Conservation (phyloP, 92 coral and sea anemone species). For the Zoanthus solanderi region DNA sequence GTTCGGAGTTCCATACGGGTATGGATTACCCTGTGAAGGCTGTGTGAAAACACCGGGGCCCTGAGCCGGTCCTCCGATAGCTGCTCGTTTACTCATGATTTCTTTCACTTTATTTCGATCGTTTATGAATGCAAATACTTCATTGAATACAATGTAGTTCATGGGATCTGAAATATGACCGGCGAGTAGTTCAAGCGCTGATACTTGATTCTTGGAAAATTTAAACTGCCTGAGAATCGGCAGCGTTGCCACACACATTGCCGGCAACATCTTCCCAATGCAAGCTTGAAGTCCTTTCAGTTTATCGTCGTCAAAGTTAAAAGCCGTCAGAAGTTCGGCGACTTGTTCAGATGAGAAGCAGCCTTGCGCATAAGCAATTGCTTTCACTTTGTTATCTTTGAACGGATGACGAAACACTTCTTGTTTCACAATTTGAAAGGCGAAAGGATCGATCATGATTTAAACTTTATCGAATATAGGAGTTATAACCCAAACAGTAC, state of each 20-base stretch:
- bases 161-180: constrained; percentile 76
- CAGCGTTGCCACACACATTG: constrained; percentile 71
- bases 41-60: constrained; percentile 59
- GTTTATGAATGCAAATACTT: constrained; percentile 63
- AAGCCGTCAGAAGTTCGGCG: constrained; percentile 66
- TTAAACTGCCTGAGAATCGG: constrained; percentile 77
- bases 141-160: constrained; percentile 75
- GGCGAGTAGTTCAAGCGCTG: constrained; percentile 76
- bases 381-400: constrained; percentile 86
- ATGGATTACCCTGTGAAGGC: constrained; percentile 72
- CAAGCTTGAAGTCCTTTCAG: constrained; percentile 78
- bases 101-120: constrained; percentile 75
- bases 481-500: no score
- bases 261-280: constrained; percentile 84
- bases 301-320: constrained; percentile 81
- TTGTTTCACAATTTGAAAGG: constrained; percentile 78
- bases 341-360: constrained; percentile 86
- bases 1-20: constrained; percentile 82
- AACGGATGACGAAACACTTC: constrained; percentile 87
- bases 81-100: constrained; percentile 80
- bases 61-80: constrained; percentile 70
- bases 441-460: constrained; percentile 75
- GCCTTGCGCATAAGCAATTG: constrained; percentile 88
- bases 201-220: constrained; percentile 71
- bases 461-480: background rate